Evolutionary conservation across 2,888 invertebrate genomes (phyloP), one percentile per base, ranked within the genome.

Genomic region (Archaeoteleia sp.): DNA sequence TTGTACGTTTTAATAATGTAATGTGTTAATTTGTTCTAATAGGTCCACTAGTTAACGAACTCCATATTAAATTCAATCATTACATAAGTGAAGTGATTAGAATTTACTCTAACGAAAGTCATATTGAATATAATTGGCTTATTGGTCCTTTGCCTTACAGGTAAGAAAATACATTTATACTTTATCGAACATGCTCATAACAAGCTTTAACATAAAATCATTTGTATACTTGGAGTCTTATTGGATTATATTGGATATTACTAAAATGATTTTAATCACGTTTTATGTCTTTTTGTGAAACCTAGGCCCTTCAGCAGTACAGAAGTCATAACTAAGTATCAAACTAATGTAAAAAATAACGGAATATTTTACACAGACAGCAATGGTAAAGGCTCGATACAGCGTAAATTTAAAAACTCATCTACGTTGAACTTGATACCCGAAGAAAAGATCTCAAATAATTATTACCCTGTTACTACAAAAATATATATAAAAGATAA

Each of bases 391-490:
- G 95, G 97, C 83, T 89, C 93, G 83, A 77, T 97, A 12, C 89
- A 91, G 76, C 87, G 97, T 23, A 87, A 88, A 6, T 82, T 91
- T 9, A 88, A 94, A 78, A 86, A 88, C 58, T 87, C 96, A 8
- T 92, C 93, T 0, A 92, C 95, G 0, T 98, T 93, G 91, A 87
- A 89, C 10, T 65, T 92, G 0, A 87, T 89, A 0, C 76, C 94
- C 7, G 85, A 87, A 0, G 96, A 97, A 82, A 89, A 90, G 0
- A 85, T 95, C 0, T 87, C 96, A 0, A 94, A 92, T 0, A 99
- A 99, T 82, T 99, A 98, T 82, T 98, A 97, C 82, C 98, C 98
- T 0, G 88, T 98, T 0, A 95, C 94, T 0, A 91, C 94, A 5
- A 90, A 93, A 75, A 95, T 97, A 14, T 87, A 87, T n/a, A 86